Conservation (phyloP, 1,140 invertebrate genomes). For the Phymastichus coffea region DNA sequence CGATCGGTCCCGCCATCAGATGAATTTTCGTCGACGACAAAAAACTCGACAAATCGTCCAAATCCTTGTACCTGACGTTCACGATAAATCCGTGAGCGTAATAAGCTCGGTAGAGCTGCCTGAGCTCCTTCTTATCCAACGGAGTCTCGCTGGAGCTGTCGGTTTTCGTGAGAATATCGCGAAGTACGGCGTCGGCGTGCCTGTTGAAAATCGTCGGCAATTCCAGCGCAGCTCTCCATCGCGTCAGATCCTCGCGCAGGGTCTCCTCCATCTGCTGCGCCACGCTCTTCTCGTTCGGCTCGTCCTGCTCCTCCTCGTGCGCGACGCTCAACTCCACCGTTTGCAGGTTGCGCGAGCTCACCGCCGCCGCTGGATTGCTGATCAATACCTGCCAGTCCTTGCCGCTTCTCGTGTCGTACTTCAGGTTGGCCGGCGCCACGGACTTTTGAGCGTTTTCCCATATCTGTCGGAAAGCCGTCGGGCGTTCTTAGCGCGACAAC, state of each 20-base stretch:
- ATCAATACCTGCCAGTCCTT: slow-evolving; percentile 49
- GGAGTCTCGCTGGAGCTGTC: slow-evolving; percentile 34
- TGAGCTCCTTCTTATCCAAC: slow-evolving; percentile 45
- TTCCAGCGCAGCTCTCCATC: slow-evolving; percentile 42
- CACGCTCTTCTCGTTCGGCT: slow-evolving; percentile 19
- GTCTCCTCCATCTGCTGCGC: slow-evolving; percentile 40
- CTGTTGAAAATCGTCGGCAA: slow-evolving; percentile 48
- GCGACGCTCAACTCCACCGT: slow-evolving; percentile 37
- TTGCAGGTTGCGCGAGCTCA: slow-evolving; percentile 36
- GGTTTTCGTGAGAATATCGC: slow-evolving; percentile 38
- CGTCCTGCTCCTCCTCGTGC: slow-evolving; percentile 28
- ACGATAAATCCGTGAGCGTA: slow-evolving; percentile 49
- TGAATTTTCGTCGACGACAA: slow-evolving; percentile 47
- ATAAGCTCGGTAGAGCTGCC: slow-evolving; percentile 49
- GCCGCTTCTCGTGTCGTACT: slow-evolving; percentile 41
- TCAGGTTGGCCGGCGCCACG: slow-evolving; percentile 40
- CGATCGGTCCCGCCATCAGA: slow-evolving; percentile 45
- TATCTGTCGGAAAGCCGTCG: slow-evolving; percentile 42
- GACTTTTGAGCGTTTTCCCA: slow-evolving; percentile 52
- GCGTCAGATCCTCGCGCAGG: slow-evolving; percentile 42
- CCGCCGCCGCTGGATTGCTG: slow-evolving; percentile 20
- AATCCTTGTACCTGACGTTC: slow-evolving; percentile 40
- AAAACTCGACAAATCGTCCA: slow-evolving; percentile 43
- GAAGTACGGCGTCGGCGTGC: slow-evolving; percentile 43
- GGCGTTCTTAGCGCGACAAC: too few species aligned